These are phyloP conservation scores for Steatocranus sp. DNA, from an alignment of 2,797 vertebrate genomes.

Conservation along the genomic window DNA sequence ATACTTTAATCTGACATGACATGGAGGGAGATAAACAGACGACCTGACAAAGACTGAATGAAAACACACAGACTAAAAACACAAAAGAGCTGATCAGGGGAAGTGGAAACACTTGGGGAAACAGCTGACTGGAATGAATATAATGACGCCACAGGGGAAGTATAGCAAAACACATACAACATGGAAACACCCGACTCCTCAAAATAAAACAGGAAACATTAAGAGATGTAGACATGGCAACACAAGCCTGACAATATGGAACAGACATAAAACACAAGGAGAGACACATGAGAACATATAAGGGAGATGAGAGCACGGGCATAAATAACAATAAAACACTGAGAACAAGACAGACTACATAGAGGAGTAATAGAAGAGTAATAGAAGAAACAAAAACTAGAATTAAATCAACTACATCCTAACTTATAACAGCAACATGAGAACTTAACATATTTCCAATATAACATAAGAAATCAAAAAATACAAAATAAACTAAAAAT, in stretches of 20 bases:
- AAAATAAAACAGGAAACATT: neutral
- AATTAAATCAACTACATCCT: neutral
- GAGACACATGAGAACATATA: neutral
- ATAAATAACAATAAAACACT: neutral
- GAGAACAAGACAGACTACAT: neutral
- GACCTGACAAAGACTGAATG: neutral
- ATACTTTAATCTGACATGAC: neutral
- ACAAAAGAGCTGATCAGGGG: neutral
- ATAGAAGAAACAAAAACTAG: neutral
- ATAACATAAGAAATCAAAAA: neutral
- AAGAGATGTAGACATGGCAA: neutral
- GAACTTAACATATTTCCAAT: neutral
- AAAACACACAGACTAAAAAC: neutral
- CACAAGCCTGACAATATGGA: neutral
- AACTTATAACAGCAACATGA: neutral
- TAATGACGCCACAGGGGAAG: neutral
- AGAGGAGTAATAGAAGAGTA: neutral
- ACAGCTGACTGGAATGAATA: neutral
- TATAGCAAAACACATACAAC: neutral
- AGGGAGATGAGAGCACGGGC: neutral
- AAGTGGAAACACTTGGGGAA: neutral
- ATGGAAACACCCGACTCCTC: neutral
- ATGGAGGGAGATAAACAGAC: neutral
- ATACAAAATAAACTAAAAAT: neutral
- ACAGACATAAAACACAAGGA: neutral